Base-by-base conservation (phyloP, 1,140 invertebrate species). In the Drusus annulatus region DNA sequence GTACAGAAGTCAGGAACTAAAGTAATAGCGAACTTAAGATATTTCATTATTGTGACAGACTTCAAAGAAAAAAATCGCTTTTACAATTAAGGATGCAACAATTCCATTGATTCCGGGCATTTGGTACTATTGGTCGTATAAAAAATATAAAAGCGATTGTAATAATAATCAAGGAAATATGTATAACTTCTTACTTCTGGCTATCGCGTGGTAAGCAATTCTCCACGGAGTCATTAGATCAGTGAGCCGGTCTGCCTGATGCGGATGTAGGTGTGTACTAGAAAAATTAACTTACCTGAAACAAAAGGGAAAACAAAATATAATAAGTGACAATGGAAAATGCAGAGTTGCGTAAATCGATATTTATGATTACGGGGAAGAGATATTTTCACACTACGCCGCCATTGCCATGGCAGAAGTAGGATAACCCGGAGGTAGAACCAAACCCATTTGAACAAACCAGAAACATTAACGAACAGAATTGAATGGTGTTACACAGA, bases 251-350 rank as follows among this genome's bases (percentile, higher is more conserved):
- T 71, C 68, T 25, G 25, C 25, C 62, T 28, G 31, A n/a, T 36
- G 31, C 28, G 62, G 62, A 65, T 65, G 62, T 65, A 21, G 19
- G 58, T 13, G 7, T 15, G 17, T 68, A 54, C 68, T 71, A 8
- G 25, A 71, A n/a, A 71, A 52, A 51, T 71, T 17, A 54, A 71
- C 68, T 71, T 71, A 71, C 68, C 68, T 71, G 50, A 71, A 71
- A 71, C 45, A 71, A 71, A 23, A 71, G 21, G 51, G 65, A 71
- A 71, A 51, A 54, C 19, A 50, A 71, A 50, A 52, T 71, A 71
- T 51, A 17, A 36, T 36, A 16, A 17, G 5, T 71, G 50, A 71
- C 50, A 71, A 16, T 15, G 52, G n/a, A 71, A 71, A 51, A 51
- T 23, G 25, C 10, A 23, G n/a, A 45, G 21, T 69, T 45, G 6